Conservation (phyloP, 1,140 invertebrate genomes). For the Arion vulgaris region DNA sequence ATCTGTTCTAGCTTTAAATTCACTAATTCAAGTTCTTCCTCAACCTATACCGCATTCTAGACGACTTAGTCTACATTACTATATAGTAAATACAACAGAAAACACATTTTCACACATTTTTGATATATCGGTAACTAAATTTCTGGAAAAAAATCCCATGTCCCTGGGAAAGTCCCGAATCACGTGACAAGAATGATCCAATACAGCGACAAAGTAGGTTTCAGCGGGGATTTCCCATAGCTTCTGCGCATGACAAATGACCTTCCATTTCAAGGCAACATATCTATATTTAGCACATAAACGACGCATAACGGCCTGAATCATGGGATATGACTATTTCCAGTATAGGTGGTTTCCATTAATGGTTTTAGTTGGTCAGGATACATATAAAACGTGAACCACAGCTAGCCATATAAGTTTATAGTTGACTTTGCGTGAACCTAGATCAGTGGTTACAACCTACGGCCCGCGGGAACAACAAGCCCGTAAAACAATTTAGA, state of each 20-base stretch:
- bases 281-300: slow-evolving; percentile 36
- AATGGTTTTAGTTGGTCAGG: no score
- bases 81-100: slow-evolving; percentile 31
- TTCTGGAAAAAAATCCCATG: slow-evolving; percentile 43
- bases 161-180: slow-evolving; percentile 48
- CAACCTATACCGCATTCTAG: not conserved
- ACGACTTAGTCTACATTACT: not conserved
- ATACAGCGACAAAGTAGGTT: slow-evolving; percentile 20
- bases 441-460: no score
- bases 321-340: slow-evolving; percentile 20
- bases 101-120: not conserved
- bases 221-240: slow-evolving; percentile 46
- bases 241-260: slow-evolving; percentile 42
- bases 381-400: no score
- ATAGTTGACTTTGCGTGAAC: no score
- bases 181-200: slow-evolving; percentile 38
- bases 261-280: not conserved
- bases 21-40: slow-evolving; percentile 20
- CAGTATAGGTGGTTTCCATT: slow-evolving; percentile 7
- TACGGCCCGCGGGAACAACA: no score
- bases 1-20: slow-evolving; percentile 19
- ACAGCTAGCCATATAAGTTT: no score
- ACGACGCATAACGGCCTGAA: not conserved
- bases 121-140: not conserved
- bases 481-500: no score